Evolutionary conservation across 2,888 invertebrate species (phyloP), one percentile per base, ranked within the genome.

Genomic region (Dynastes tityus): DNA sequence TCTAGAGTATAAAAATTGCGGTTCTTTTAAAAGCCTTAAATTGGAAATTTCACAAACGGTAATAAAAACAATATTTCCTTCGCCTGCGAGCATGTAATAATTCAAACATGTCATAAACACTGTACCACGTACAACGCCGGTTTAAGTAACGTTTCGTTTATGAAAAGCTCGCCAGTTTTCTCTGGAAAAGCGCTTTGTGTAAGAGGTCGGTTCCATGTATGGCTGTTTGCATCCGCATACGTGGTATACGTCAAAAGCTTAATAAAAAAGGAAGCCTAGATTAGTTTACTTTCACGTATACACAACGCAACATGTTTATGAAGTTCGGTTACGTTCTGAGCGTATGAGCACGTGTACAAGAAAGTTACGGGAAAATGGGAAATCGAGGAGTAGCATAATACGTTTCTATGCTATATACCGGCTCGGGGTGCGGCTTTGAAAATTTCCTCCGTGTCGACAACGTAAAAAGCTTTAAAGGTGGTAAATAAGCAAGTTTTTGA

Each of bases 401-500:
- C 29, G 68, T 68, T 68, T 13, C 5, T 16, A 5, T 58, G 51
- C 51, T 51, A 6, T 5, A 37, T 37, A 37, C 5, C 22, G 22
- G 22, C 4, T 37, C 8, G 27, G 63, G 55, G 75, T n/a, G 16
- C 63, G 22, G 77, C 67, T 67, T 37, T 53, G 75, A 64, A 40
- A 64, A 55, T 40, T 40, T 67, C 49, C 32, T 51, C 27, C 27
- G 68, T 11, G 22, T 13, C 68, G 37, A 81, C 82, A 83, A 83
- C 81, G 81, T 84, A 83, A 83, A 82, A 81, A 85, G 81, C 83
- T 83, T 85, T 85, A 86, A 86, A 86, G 86, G 86, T 84, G 86
- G 86, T 85, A 87, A 87, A 88, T 88, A 88, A 87, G 87, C 87
- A 86, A 87, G 86, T 87, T 87, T 87, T 86, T 87, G 86, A 86